phyloP scores from a whole-genome alignment of 2,888 invertebrate genomes.

The Pheosia tremula region DNA sequence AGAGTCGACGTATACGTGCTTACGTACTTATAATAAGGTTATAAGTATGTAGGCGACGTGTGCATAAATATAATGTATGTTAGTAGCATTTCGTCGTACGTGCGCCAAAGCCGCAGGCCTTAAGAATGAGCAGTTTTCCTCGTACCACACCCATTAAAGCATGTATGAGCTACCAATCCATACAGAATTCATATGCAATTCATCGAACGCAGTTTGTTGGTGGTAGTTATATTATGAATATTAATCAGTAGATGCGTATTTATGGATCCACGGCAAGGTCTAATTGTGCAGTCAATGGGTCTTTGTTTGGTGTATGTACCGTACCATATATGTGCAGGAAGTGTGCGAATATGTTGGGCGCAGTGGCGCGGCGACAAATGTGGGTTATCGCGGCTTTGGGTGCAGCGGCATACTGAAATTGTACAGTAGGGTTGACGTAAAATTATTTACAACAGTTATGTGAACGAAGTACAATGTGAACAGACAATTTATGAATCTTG shows the following conservation, averaged over 20 bases:
- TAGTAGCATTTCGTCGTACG: conserved; percentile 30
- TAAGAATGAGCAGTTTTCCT: conserved; percentile 66
- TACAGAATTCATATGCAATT: conserved; percentile 70
- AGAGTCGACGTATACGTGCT: not conserved
- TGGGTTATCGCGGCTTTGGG: conserved; percentile 41
- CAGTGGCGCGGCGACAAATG: conserved; percentile 29
- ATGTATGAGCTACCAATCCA: conserved; percentile 67
- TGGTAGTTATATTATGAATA: conserved; percentile 64
- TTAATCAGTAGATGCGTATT: conserved; percentile 56
- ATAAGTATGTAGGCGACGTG: conserved; percentile 32
- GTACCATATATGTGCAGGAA: conserved; percentile 51
- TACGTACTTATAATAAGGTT: conserved; percentile 19
- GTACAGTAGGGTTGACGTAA: not conserved
- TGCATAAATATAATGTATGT: conserved; percentile 29
- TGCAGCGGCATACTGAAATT: conserved; percentile 15
- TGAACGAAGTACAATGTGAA: too few relatives aligned
- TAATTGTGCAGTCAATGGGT: conserved; percentile 49
- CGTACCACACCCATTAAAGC: conserved; percentile 54
- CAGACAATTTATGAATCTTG: too few relatives aligned
- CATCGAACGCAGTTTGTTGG: conserved; percentile 63
- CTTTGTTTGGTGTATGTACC: conserved; percentile 57
- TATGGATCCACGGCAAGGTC: conserved; percentile 50
- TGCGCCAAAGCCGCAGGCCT: conserved; percentile 29
- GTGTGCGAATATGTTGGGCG: conserved; percentile 34
- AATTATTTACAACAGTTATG: too few relatives aligned